Percentiles rank a stretch among this genome's conserved stretches.
These are phyloP conservation scores for Tiliacea citrago DNA, from an alignment of 2,888 invertebrate species.

Conservation along the genomic window DNA sequence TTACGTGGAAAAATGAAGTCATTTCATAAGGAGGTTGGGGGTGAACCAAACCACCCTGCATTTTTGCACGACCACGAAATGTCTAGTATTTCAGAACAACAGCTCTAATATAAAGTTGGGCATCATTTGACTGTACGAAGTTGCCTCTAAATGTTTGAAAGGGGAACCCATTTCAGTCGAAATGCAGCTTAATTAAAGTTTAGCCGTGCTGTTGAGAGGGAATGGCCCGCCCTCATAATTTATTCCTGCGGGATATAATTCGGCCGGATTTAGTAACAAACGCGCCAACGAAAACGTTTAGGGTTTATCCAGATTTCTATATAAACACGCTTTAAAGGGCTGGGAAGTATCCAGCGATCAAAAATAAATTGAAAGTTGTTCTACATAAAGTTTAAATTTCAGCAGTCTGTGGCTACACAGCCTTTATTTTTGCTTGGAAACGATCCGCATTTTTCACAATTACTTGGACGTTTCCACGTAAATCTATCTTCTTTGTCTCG, in stretches of 20 bases:
- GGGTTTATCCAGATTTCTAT: conserved; percentile 75
- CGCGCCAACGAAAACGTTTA: conserved; percentile 79
- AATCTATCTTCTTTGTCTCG: conserved; percentile 88
- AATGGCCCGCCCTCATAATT: conserved; percentile 86
- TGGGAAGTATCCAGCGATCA: conserved; percentile 23
- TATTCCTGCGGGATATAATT: conserved; percentile 87
- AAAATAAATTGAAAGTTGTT: conserved; percentile 61
- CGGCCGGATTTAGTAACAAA: conserved; percentile 85
- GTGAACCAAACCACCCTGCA: conserved; percentile 59
- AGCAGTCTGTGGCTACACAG: conserved; percentile 65
- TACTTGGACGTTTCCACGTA: conserved; percentile 87
- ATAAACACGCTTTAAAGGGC: conserved; percentile 61
- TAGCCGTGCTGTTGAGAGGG: conserved; percentile 83
- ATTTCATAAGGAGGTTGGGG: conserved; percentile 67
- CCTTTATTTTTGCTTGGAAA: conserved; percentile 81
- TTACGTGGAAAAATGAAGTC: conserved; percentile 78
- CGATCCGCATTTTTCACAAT: conserved; percentile 89
- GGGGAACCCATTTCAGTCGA: conserved; percentile 83
- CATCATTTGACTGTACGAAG: conserved; percentile 76
- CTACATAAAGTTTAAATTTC: conserved; percentile 63
- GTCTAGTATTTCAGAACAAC: conserved; percentile 67
- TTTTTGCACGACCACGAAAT: conserved; percentile 75
- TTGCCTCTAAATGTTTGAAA: conserved; percentile 83
- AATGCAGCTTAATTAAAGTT: conserved; percentile 89
- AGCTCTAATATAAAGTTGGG: conserved; percentile 69